Conservation (phyloP, 1,140 invertebrate genomes). For the Tetragonula clypearis region DNA sequence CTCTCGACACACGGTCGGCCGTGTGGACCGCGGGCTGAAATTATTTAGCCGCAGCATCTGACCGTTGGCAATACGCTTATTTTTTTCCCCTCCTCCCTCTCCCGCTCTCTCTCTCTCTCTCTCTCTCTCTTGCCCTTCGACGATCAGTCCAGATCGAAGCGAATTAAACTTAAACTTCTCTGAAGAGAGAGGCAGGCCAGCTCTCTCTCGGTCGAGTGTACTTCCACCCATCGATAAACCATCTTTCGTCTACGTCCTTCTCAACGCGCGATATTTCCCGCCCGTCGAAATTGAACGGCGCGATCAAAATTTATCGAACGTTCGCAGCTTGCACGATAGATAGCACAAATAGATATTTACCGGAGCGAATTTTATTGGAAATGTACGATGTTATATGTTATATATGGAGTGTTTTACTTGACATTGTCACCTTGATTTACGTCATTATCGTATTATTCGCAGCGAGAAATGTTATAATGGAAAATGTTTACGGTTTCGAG, state of each 20-base stretch:
- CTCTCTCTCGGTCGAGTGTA: too few species aligned
- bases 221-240: background rate
- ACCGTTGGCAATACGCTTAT: constrained; percentile 35
- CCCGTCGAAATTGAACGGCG: background rate
- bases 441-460: too few species aligned
- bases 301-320: background rate
- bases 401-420: too few species aligned
- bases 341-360: background rate
- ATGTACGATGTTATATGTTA: background rate
- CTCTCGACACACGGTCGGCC: constrained; percentile 20
- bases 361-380: background rate
- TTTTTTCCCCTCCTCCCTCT: background rate
- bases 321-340: background rate
- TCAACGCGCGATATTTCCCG: too few species aligned
- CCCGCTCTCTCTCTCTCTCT: too few species aligned
- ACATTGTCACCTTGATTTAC: too few species aligned
- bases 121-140: background rate
- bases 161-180: background rate
- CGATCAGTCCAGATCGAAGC: constrained; percentile 1
- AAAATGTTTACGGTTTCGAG: too few species aligned
- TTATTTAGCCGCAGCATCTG: constrained; percentile 50
- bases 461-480: too few species aligned
- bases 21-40: constrained; percentile 47
- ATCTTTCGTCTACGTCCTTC: background rate
- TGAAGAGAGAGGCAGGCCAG: background rate